A percentile compares a stretch with the other conserved stretches of the same genome.
These are phyloP conservation scores for Drosophila borealis DNA, from an alignment of 2,888 invertebrate species.

Conservation along the genomic window DNA sequence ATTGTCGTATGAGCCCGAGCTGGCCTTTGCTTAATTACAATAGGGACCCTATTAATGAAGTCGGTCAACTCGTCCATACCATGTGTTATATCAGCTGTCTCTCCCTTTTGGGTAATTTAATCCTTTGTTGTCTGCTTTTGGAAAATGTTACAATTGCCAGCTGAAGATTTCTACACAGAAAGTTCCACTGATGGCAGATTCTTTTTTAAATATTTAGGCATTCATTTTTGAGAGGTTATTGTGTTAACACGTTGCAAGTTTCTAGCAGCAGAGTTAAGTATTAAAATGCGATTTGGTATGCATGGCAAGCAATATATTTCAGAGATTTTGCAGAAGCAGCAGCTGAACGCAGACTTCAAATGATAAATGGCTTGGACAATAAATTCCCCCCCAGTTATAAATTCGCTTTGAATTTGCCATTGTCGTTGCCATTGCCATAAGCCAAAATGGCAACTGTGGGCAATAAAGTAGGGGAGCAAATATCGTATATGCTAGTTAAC, in stretches of 20 bases:
- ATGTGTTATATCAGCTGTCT: conserved; percentile 22
- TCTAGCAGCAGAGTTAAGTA: neutral
- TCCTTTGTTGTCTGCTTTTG: conserved; percentile 11
- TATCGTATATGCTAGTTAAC: neutral
- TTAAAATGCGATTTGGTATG: conserved; percentile 18
- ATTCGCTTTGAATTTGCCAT: conserved; percentile 18
- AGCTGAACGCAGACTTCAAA: conserved; percentile 2
- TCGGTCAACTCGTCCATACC: conserved; percentile 6
- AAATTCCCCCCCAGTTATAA: conserved; percentile 25
- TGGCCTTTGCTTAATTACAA: conserved; percentile 69
- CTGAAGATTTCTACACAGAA: neutral
- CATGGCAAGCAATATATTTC: conserved; percentile 16
- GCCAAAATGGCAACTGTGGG: neutral
- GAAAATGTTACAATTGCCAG: neutral
- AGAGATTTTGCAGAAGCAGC: conserved; percentile 3
- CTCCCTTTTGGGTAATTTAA: conserved; percentile 9
- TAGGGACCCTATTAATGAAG: conserved; percentile 45
- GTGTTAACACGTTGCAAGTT: neutral
- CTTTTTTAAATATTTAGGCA: too few species aligned
- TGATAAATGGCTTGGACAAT: conserved; percentile 39
- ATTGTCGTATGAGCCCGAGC: conserved; percentile 43
- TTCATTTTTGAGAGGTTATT: neutral
- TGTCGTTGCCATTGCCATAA: conserved; percentile 20
- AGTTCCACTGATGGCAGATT: neutral
- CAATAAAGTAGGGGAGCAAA: neutral